These are phyloP conservation scores for Elachura formosa DNA, from an alignment of 2,113 vertebrate genomes.

Conservation along the genomic window DNA sequence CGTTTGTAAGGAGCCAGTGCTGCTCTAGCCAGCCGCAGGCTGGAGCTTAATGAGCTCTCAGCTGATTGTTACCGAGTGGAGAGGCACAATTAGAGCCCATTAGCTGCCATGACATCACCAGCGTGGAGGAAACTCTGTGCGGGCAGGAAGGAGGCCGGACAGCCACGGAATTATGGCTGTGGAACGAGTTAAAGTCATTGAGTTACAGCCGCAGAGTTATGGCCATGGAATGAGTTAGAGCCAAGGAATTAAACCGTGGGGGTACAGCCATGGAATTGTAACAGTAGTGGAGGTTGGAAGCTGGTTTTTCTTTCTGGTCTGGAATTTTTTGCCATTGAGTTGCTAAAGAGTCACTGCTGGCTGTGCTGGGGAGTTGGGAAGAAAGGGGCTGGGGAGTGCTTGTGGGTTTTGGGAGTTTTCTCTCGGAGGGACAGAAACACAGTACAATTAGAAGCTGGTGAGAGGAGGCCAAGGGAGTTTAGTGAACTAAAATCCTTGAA, in stretches of 20 bases:
- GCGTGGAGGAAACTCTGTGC: background rate
- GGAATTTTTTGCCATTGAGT: too few relatives aligned
- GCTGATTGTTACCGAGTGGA: background rate
- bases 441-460: too few relatives aligned
- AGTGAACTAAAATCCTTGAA: too few relatives aligned
- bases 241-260: background rate
- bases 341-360: too few relatives aligned
- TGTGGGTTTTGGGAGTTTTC: too few relatives aligned
- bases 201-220: background rate
- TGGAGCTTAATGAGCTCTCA: constrained; percentile 5
- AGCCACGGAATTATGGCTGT: background rate
- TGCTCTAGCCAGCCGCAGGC: background rate
- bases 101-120: constrained; percentile 39
- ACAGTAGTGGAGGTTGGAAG: too few relatives aligned
- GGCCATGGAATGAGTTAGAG: background rate
- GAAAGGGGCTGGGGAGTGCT: too few relatives aligned
- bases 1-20: background rate
- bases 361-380: too few relatives aligned
- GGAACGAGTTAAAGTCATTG: background rate
- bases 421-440: too few relatives aligned
- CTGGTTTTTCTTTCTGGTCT: too few relatives aligned
- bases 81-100: constrained; percentile 43
- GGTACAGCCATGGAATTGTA: too few relatives aligned
- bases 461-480: too few relatives aligned
- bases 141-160: constrained; percentile 9